These are phyloP conservation scores for Drosophila austrosaltans DNA, from an alignment of 2,888 invertebrate species.

Conservation along the genomic window DNA sequence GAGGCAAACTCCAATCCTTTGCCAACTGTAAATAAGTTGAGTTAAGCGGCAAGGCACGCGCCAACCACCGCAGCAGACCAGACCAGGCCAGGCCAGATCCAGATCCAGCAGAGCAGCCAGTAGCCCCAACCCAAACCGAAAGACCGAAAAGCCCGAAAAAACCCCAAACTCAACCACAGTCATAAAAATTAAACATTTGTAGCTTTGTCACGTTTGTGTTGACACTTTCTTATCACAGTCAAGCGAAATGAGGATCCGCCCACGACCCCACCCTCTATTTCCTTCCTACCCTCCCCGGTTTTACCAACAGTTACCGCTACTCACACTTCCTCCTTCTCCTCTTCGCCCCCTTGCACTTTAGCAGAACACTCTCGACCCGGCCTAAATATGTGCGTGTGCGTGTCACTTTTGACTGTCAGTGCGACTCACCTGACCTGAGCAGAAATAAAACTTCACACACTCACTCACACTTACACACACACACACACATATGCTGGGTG, in stretches of 20 bases:
- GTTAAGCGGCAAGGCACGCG: constrained; percentile 57
- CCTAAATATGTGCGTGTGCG: constrained; percentile 75
- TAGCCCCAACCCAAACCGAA: neutral
- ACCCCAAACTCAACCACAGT: constrained; percentile 43
- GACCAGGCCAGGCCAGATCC: neutral
- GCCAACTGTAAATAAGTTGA: constrained; percentile 74
- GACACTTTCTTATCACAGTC: constrained; percentile 78
- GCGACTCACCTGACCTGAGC: constrained; percentile 66
- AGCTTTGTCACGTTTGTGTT: constrained; percentile 79
- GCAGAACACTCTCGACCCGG: constrained; percentile 53
- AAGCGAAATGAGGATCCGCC: constrained; percentile 52
- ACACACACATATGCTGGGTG: constrained; percentile 49
- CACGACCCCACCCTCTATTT: constrained; percentile 9
- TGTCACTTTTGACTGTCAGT: constrained; percentile 71
- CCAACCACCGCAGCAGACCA: constrained; percentile 21
- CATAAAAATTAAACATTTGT: constrained; percentile 79
- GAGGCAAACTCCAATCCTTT: constrained; percentile 60
- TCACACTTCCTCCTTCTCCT: neutral
- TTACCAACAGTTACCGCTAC: constrained; percentile 1
- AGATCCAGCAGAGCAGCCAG: neutral
- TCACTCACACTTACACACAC: constrained; percentile 25
- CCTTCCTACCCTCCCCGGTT: neutral
- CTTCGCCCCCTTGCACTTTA: neutral
- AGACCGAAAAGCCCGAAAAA: constrained; percentile 13
- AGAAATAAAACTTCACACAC: constrained; percentile 44